Percentiles rank a stretch among this genome's conserved stretches.
These are phyloP conservation scores for Centropus bengalensis DNA, from an alignment of 2,113 vertebrate genomes.

Conservation along the genomic window DNA sequence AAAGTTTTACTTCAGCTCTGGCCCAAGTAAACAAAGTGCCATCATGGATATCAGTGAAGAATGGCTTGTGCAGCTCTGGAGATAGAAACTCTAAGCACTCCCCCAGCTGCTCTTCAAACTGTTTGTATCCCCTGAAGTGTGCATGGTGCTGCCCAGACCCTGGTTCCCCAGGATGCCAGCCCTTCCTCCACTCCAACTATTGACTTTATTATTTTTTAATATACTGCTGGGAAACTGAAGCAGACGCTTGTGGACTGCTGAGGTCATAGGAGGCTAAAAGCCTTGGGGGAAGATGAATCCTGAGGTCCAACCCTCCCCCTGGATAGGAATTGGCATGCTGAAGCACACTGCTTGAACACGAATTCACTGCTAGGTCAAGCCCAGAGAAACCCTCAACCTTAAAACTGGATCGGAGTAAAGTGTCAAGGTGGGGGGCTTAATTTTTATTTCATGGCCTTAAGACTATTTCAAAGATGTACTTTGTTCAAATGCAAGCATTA, in stretches of 20 bases:
- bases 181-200: neutral
- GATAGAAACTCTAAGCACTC: neutral
- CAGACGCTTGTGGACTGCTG: neutral
- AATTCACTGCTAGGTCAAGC: neutral
- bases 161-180: too few species aligned
- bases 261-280: neutral
- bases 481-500: neutral
- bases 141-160: accelerated
- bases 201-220: neutral
- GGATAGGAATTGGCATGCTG: neutral
- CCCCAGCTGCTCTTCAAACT: neutral
- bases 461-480: neutral
- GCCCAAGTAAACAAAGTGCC: too few species aligned
- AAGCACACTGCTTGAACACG: accelerated
- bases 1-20: neutral
- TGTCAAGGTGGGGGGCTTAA: neutral
- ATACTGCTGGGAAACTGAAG: neutral
- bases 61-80: neutral
- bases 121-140: accelerated
- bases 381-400: neutral
- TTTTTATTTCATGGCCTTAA: neutral
- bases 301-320: neutral
- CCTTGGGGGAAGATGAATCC: neutral
- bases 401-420: accelerated
- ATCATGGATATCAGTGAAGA: accelerated